A percentile compares a stretch with the other conserved stretches of the same genome.
Conservation (phyloP, 2,113 vertebrate genomes). For the Burhinus oedicnemus region DNA sequence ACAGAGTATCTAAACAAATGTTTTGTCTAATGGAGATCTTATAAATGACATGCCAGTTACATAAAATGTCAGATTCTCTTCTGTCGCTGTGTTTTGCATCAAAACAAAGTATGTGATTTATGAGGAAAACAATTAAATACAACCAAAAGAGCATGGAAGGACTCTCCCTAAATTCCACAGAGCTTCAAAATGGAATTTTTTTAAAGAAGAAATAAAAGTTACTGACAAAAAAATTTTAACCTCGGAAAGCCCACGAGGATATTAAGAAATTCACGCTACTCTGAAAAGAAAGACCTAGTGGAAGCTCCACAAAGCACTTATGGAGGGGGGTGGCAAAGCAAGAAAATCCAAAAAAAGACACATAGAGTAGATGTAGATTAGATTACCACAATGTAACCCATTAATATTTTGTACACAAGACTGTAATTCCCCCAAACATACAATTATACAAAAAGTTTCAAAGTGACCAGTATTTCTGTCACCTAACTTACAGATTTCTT, state of each 20-base stretch:
- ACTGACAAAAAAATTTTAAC: background rate
- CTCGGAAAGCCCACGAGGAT: background rate
- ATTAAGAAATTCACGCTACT: background rate
- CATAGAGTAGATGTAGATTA: background rate
- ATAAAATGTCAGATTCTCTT: slow-evolving; percentile 59
- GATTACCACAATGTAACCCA: background rate
- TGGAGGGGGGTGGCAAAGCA: background rate
- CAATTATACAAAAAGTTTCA: background rate
- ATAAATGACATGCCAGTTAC: slow-evolving; percentile 56
- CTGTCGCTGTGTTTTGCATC: slow-evolving; percentile 50
- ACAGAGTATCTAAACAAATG: slow-evolving; percentile 67
- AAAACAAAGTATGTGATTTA: slow-evolving; percentile 64
- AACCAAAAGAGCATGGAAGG: slow-evolving; percentile 31
- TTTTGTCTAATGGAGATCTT: slow-evolving; percentile 63
- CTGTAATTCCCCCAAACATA: background rate
- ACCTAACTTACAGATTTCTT: background rate
- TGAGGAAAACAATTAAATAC: slow-evolving; percentile 53
- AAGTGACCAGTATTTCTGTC: background rate
- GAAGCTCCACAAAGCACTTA: background rate
- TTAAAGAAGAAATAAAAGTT: slow-evolving; percentile 36
- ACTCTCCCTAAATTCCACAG: slow-evolving; percentile 42
- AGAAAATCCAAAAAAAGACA: background rate
- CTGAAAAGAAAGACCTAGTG: background rate
- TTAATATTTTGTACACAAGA: background rate
- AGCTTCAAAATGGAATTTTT: slow-evolving; percentile 32